Conservation (phyloP, 2,888 invertebrate genomes). For the Heliconius cydno region DNA sequence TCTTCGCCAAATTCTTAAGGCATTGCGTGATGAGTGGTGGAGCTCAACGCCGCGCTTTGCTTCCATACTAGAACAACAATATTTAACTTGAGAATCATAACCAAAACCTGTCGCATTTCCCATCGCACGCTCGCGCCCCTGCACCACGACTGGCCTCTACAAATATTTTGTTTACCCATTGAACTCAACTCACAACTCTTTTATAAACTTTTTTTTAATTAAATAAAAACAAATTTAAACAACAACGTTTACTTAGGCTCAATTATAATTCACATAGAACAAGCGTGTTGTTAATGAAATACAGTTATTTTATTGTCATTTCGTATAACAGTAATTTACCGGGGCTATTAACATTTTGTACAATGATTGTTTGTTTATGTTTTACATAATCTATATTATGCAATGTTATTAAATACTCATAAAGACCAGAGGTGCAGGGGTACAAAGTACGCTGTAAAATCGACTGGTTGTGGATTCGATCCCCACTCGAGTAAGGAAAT, state of each 20-base stretch:
- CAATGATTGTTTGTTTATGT: background rate
- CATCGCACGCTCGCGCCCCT: too few relatives aligned
- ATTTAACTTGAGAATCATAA: too few relatives aligned
- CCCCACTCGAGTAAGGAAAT: background rate
- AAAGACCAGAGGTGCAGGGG: background rate
- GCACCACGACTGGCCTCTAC: background rate
- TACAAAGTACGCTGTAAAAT: background rate
- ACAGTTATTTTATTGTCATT: slow-evolving; percentile 6
- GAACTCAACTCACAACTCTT: background rate
- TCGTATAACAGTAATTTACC: background rate
- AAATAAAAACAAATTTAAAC: slow-evolving; percentile 3
- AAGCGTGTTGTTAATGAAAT: background rate
- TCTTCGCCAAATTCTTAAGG: too few relatives aligned
- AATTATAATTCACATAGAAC: background rate
- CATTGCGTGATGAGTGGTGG: too few relatives aligned
- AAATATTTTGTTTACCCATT: background rate
- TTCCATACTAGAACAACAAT: too few relatives aligned
- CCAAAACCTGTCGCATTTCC: too few relatives aligned
- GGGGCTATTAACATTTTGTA: background rate
- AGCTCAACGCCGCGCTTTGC: too few relatives aligned
- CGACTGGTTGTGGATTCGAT: background rate
- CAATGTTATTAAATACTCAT: background rate
- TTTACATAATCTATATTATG: background rate
- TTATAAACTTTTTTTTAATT: background rate
- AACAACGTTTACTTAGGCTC: background rate